Evolutionary conservation across 2,888 invertebrate genomes (phyloP).

Genomic region (Xanthia togata): DNA sequence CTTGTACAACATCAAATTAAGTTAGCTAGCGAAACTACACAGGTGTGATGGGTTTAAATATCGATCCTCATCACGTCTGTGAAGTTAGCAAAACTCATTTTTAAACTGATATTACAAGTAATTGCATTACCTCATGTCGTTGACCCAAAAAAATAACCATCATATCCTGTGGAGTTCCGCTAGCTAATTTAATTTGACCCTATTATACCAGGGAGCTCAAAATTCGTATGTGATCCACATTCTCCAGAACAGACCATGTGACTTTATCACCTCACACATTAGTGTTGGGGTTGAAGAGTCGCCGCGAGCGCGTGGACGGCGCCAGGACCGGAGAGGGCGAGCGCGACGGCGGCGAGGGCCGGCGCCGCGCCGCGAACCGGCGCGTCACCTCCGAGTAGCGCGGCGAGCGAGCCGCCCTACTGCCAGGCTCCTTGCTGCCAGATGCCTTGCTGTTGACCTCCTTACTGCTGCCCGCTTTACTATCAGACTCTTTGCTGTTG

Average conservation of each 20-base stretch:
- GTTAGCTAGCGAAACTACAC: background rate
- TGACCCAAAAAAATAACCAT: background rate
- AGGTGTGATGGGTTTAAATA: too few species aligned
- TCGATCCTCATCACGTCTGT: too few species aligned
- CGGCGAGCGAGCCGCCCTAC: slow-evolving; percentile 9
- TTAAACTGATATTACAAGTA: background rate
- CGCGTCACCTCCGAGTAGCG: slow-evolving; percentile 70
- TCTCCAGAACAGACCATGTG: background rate
- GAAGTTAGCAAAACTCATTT: too few species aligned
- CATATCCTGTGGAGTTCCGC: background rate
- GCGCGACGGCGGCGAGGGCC: background rate
- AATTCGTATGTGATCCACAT: background rate
- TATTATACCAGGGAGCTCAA: background rate
- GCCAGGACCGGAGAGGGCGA: background rate
- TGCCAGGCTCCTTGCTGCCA: background rate
- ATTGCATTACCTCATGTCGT: too few species aligned
- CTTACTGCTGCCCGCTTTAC: background rate
- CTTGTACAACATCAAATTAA: background rate
- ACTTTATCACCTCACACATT: slow-evolving; percentile 3
- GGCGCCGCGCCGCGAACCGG: slow-evolving; percentile 61
- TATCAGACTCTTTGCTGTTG: background rate
- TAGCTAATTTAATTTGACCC: background rate
- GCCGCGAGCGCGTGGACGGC: slow-evolving; percentile 13
- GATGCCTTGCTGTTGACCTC: background rate
- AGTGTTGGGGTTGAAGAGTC: slow-evolving; percentile 39